These are phyloP conservation scores for Carassius gibelio DNA, from an alignment of 2,113 vertebrate genomes.

Conservation along the genomic window DNA sequence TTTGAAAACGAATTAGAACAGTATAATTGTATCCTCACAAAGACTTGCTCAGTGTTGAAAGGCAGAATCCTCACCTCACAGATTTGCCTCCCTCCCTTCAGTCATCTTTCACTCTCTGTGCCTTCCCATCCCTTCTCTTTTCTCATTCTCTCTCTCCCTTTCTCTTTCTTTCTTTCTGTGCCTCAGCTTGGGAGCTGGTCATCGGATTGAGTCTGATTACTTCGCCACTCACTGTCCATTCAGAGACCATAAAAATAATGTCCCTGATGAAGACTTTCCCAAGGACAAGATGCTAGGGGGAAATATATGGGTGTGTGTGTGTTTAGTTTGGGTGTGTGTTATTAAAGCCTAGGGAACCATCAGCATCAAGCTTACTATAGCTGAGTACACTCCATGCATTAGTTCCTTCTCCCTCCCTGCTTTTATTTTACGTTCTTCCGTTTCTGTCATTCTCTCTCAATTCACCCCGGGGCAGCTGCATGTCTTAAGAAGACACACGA, in stretches of 20 bases:
- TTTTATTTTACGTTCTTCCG: conserved; percentile 21
- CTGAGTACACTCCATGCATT: conserved; percentile 33
- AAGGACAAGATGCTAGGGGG: conserved; percentile 13
- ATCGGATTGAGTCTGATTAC: conserved; percentile 39
- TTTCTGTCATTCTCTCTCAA: conserved; percentile 21
- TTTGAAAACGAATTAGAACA: conserved; percentile 18
- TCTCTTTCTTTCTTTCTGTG: neutral
- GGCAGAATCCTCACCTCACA: conserved; percentile 50
- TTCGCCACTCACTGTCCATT: conserved; percentile 33
- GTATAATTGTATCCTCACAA: conserved; percentile 23
- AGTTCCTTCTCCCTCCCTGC: neutral
- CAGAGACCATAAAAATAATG: conserved; percentile 38
- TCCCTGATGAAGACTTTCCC: conserved; percentile 42
- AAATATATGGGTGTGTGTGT: neutral
- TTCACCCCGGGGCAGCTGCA: conserved; percentile 9
- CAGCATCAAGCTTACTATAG: conserved; percentile 25
- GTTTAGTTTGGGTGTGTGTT: conserved; percentile 17
- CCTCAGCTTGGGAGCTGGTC: conserved; percentile 18
- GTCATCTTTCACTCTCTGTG: conserved; percentile 23
- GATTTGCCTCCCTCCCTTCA: conserved; percentile 35
- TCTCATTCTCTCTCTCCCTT: neutral
- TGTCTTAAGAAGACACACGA: neutral
- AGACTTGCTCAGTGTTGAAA: conserved; percentile 18
- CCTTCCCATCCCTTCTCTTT: neutral
- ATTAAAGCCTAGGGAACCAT: conserved; percentile 41